Conservation (phyloP, 2,113 vertebrate species). For the Charina bottae region DNA sequence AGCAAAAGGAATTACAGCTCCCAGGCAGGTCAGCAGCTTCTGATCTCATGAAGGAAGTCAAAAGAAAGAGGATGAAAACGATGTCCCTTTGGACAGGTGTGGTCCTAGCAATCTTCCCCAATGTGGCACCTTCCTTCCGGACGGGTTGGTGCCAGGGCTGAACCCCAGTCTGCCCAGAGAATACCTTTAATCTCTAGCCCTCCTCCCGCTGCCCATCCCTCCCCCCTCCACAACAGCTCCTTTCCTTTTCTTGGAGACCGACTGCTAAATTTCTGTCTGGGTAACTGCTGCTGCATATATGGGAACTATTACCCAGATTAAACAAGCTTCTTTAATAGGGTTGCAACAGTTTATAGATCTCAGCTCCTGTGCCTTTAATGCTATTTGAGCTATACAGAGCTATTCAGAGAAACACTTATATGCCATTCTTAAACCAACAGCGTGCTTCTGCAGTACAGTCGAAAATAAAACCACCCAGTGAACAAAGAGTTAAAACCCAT, state of each 20-base stretch:
- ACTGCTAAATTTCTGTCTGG: neutral
- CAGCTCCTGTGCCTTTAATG: neutral
- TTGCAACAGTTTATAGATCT: neutral
- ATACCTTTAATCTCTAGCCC: neutral
- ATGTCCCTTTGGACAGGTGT: neutral
- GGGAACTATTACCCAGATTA: neutral
- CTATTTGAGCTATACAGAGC: neutral
- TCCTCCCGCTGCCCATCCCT: neutral
- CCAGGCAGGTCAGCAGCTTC: neutral
- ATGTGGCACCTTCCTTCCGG: neutral
- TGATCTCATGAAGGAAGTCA: constrained; percentile 3
- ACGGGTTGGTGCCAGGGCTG: neutral
- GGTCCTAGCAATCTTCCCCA: neutral
- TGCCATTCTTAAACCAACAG: neutral
- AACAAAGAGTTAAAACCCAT: neutral
- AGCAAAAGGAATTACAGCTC: neutral
- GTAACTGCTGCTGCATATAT: neutral
- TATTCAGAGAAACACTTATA: neutral
- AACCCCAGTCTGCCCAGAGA: neutral
- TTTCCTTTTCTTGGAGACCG: neutral
- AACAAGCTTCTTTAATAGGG: neutral
- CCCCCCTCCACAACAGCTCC: neutral
- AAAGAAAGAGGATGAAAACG: constrained; percentile 7
- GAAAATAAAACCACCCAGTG: neutral
- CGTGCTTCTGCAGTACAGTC: neutral